Base-by-base conservation (phyloP, 2,113 vertebrate genomes). In the Caloenas nicobarica region DNA sequence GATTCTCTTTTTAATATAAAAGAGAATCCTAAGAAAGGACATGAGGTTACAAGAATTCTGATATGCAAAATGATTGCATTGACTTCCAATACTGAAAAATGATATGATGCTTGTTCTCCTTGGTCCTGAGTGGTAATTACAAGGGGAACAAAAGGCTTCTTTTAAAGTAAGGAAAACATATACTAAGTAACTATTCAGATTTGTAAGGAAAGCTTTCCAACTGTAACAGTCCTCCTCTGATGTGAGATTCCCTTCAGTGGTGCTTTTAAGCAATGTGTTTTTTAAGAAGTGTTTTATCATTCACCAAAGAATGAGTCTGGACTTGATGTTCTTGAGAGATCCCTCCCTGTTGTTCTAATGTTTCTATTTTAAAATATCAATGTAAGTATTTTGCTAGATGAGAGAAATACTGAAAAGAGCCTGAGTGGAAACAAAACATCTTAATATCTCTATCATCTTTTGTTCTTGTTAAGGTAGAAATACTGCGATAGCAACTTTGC, bases 121-220 rank as follows among this genome's bases (percentile, higher is more conserved):
- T 88, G 23, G 4, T 69, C 13, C 7, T 23, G 56, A 42, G 17
- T 53, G 4, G 13, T 56, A 33, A 57, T 22, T 78, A 50, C 10
- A 60, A 79, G 2, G 4, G 0, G 0, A 0, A 1, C 1, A 31
- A 11, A n/a, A 16, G 33, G 4, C 3, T 60, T 72, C 60, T 72
- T 83, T 91, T 50, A 51, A 78, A 61, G 21, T 72, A 72, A 54
- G 16, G 12, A 86, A 89, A 87, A 8, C 1, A 13, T 25, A 56
- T 38, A 11, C 5, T 33, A 74, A 61, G 57, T 33, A 81, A 57
- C 57, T 28, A 46, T 57, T 86, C 42, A 18, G 12, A 42, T 56
- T 94, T 81, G 53, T 77, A 60, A 73, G 25, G 15, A 33, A 80
- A 53, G 2, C 5, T 84, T 84, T 92, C 17, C 12, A 56, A 11